Evolutionary conservation across 2,797 vertebrate species (phyloP).

Genomic region (Melanotaenia pygmaea): DNA sequence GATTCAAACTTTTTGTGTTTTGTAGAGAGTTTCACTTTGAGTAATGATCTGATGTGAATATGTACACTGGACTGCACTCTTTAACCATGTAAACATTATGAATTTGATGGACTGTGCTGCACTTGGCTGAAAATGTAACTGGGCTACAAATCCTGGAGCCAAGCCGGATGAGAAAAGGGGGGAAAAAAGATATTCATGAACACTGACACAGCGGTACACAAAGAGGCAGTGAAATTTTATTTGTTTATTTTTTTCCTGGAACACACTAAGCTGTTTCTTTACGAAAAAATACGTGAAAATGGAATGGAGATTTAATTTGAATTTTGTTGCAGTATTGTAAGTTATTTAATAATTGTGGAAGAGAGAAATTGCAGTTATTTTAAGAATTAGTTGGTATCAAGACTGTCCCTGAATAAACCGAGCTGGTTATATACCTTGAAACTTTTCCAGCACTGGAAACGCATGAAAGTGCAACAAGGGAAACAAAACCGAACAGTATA

Average conservation of each 20-base stretch:
- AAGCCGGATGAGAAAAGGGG: background rate
- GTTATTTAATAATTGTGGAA: background rate
- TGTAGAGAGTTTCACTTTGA: constrained; percentile 40
- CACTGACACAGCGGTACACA: background rate
- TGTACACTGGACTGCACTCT: background rate
- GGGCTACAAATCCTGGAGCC: background rate
- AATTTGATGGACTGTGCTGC: constrained; percentile 22
- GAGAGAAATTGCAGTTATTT: background rate
- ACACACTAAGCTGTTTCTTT: no score
- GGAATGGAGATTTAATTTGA: background rate
- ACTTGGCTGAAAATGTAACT: background rate
- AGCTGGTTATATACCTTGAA: background rate
- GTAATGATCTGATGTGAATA: constrained; percentile 10
- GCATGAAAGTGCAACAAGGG: background rate
- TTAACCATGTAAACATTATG: constrained; percentile 16
- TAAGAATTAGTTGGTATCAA: background rate
- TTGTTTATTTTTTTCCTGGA: no score
- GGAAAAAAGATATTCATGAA: no score
- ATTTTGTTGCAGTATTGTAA: background rate
- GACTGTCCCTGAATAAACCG: background rate
- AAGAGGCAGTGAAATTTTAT: background rate
- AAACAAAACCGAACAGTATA: constrained; percentile 4
- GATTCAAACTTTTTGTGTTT: constrained; percentile 24
- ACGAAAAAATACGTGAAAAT: no score
- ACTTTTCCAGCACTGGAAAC: constrained; percentile 2